Percentiles rank a stretch among this genome's conserved stretches.
Evolutionary conservation across 2,888 invertebrate species (phyloP).

Genomic region (Meganola albula): DNA sequence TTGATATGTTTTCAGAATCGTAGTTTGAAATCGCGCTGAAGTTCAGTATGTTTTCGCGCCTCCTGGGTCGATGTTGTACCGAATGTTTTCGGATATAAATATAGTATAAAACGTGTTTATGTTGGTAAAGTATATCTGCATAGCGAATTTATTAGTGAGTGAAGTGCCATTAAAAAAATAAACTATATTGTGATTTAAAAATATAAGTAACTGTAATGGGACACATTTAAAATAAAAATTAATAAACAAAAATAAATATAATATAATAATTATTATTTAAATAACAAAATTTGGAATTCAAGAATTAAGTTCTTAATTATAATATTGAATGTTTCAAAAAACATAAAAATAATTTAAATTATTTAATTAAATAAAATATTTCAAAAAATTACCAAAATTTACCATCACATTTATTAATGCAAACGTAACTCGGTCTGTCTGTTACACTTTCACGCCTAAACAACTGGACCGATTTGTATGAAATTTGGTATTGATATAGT

Average conservation of each 20-base stretch:
- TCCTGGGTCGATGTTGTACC: constrained; percentile 30
- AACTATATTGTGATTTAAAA: too few species aligned
- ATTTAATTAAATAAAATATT: too few species aligned
- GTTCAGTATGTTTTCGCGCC: constrained; percentile 31
- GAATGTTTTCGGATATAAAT: constrained; percentile 16
- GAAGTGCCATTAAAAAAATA: constrained; percentile 5
- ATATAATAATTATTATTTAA: background rate
- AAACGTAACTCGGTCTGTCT: too few species aligned
- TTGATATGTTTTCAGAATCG: constrained; percentile 4
- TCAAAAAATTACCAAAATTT: too few species aligned
- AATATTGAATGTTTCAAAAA: too few species aligned
- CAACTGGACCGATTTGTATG: background rate
- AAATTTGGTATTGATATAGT: too few species aligned
- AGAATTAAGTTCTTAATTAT: too few species aligned
- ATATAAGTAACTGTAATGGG: too few species aligned
- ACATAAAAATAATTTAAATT: too few species aligned
- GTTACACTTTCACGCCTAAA: background rate
- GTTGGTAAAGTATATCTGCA: constrained; percentile 12
- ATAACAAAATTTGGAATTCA: background rate
- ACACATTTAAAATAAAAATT: background rate
- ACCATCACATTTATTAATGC: too few species aligned
- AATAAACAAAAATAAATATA: constrained; percentile 2
- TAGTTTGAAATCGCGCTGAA: constrained; percentile 14
- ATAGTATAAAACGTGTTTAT: constrained; percentile 14
- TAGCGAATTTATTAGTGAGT: constrained; percentile 6